Evolutionary conservation across 2,113 vertebrate species (phyloP).

Genomic region (Aythya baeri): DNA sequence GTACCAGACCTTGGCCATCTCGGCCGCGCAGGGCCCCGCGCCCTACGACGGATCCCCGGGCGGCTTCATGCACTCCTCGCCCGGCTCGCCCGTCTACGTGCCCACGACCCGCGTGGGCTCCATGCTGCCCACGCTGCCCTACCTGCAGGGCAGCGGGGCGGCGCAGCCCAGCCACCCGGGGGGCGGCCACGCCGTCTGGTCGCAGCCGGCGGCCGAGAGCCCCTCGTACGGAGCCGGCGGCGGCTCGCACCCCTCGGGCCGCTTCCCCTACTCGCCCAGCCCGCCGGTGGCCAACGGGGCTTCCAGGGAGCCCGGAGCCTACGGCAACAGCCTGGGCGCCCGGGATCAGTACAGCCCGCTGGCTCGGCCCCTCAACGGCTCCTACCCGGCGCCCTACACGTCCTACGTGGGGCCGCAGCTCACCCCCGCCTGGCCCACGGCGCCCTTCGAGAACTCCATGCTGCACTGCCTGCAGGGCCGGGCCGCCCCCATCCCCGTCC

Average conservation of each 20-base stretch:
- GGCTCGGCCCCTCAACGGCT: slow-evolving; percentile 86
- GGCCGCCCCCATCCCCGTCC: slow-evolving; percentile 84
- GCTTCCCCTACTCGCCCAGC: slow-evolving; percentile 91
- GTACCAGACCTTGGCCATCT: slow-evolving; percentile 95
- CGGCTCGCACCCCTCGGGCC: slow-evolving; percentile 85
- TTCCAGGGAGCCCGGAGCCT: slow-evolving; percentile 77
- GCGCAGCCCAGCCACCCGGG: slow-evolving; percentile 87
- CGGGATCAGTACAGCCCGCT: slow-evolving; percentile 92
- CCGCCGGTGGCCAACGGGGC: slow-evolving; percentile 90
- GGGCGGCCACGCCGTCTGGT: slow-evolving; percentile 83
- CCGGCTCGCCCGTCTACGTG: slow-evolving; percentile 93
- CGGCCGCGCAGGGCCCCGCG: slow-evolving; percentile 85
- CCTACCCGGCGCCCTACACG: slow-evolving; percentile 89
- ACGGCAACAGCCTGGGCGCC: slow-evolving; percentile 81
- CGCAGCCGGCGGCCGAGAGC: slow-evolving; percentile 81
- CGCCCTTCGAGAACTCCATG: slow-evolving; percentile 93
- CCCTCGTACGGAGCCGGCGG: slow-evolving; percentile 75
- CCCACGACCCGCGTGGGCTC: slow-evolving; percentile 92
- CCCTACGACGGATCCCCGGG: slow-evolving; percentile 89
- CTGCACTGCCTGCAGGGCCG: slow-evolving; percentile 92
- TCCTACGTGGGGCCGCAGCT: slow-evolving; percentile 90
- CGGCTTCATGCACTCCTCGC: slow-evolving; percentile 91
- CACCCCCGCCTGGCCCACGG: slow-evolving; percentile 87
- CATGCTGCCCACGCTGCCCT: slow-evolving; percentile 92
- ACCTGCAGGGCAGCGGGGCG: slow-evolving; percentile 84